These are phyloP conservation scores for Drosophila longiperda DNA, from an alignment of 2,888 invertebrate genomes.

Conservation along the genomic window DNA sequence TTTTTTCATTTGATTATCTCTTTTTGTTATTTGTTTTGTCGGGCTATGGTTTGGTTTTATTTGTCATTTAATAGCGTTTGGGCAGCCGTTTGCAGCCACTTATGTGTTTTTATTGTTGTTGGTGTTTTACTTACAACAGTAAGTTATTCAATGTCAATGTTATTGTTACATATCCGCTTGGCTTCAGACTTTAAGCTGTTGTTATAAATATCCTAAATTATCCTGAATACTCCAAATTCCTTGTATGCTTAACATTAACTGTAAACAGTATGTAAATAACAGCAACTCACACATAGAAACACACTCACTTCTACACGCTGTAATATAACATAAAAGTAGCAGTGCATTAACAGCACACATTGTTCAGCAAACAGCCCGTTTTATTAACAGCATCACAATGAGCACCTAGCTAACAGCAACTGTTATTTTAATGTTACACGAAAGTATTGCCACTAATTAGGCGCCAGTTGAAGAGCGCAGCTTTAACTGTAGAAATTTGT, in stretches of 20 bases:
- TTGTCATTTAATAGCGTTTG: conserved; percentile 27
- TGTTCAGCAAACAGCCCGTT: conserved; percentile 17
- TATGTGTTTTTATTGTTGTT: conserved; percentile 17
- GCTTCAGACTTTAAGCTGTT: conserved; percentile 7
- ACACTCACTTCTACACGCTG: background rate
- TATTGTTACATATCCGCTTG: conserved; percentile 10
- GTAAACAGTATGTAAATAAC: conserved; percentile 19
- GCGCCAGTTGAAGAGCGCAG: conserved; percentile 12
- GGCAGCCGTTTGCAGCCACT: conserved; percentile 17
- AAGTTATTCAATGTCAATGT: conserved; percentile 22
- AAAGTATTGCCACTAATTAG: conserved; percentile 34
- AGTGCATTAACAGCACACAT: conserved; percentile 17
- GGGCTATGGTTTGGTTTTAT: conserved; percentile 55
- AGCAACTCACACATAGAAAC: conserved; percentile 1
- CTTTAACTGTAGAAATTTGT: conserved; percentile 5
- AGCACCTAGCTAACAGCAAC: conserved; percentile 26
- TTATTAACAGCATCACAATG: conserved; percentile 14
- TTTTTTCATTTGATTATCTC: conserved; percentile 57
- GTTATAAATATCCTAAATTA: background rate
- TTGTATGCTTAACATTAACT: conserved; percentile 25
- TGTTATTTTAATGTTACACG: conserved; percentile 29
- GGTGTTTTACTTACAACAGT: conserved; percentile 47
- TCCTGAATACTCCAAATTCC: conserved; percentile 5
- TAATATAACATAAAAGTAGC: conserved; percentile 19
- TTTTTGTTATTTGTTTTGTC: conserved; percentile 37